Evolutionary conservation across 2,797 vertebrate genomes (phyloP).

Genomic region (Scyliorhinus canicula): DNA sequence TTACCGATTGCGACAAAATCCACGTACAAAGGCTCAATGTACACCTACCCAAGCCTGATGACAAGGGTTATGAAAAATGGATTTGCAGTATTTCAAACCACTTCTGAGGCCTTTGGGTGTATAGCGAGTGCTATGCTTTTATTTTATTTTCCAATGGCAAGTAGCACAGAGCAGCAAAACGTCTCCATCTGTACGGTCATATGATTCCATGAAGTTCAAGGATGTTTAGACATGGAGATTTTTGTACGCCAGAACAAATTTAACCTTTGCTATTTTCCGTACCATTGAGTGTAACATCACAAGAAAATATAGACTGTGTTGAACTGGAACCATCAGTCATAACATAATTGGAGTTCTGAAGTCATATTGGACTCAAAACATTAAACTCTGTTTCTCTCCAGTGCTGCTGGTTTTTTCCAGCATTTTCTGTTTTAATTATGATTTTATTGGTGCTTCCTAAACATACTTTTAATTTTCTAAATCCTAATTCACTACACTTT

Average conservation of each 20-base stretch:
- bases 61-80: background rate
- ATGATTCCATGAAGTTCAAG: background rate
- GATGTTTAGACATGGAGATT: background rate
- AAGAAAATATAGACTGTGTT: background rate
- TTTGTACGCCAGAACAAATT: background rate
- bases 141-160: background rate
- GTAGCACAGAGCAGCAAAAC: background rate
- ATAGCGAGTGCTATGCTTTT: background rate
- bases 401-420: too few species aligned
- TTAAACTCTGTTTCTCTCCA: too few species aligned
- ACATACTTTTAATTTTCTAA: background rate
- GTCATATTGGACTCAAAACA: too few species aligned
- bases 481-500: background rate
- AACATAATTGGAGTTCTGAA: too few species aligned
- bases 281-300: background rate
- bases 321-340: background rate
- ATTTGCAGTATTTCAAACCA: background rate
- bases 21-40: background rate
- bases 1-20: background rate
- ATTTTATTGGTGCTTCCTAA: too few species aligned
- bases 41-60: background rate
- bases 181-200: background rate
- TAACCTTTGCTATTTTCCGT: background rate
- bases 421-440: too few species aligned
- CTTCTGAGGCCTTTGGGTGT: background rate